A percentile compares a stretch with the other conserved stretches of the same genome.
These are phyloP conservation scores for Erpobdella octoculata DNA, from an alignment of 2,888 invertebrate genomes.

Conservation along the genomic window DNA sequence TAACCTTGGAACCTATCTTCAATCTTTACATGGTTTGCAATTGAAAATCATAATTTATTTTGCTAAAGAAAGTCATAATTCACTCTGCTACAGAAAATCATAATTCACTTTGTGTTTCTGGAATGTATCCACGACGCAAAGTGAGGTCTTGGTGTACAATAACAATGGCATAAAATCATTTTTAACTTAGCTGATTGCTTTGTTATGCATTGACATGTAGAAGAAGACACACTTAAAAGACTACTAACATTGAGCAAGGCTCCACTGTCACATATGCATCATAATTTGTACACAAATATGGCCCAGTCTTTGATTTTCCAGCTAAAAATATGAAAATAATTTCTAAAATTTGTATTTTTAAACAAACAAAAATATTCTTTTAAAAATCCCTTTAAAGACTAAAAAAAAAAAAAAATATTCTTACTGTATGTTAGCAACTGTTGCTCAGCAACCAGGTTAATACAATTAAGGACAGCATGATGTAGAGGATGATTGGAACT, in stretches of 20 bases:
- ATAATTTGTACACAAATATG: constrained; percentile 62
- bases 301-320: constrained; percentile 32
- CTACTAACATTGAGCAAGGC: constrained; percentile 71
- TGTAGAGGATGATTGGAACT: constrained; percentile 62
- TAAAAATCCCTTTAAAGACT: not conserved
- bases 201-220: too few relatives aligned
- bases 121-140: too few relatives aligned
- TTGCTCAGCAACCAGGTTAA: constrained; percentile 67
- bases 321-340: too few relatives aligned
- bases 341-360: not conserved
- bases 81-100: too few relatives aligned
- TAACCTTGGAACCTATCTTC: too few relatives aligned
- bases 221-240: too few relatives aligned
- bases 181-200: too few relatives aligned
- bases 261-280: constrained; percentile 74
- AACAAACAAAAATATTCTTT: not conserved
- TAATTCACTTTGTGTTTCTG: too few relatives aligned
- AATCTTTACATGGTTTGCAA: too few relatives aligned
- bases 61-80: not conserved
- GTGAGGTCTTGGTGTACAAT: too few relatives aligned
- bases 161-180: too few relatives aligned
- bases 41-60: not conserved
- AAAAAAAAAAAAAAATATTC: not conserved
- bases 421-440: not conserved
- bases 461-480: constrained; percentile 75